These are phyloP conservation scores for Liparis tanakae DNA, from an alignment of 2,797 vertebrate genomes.

Conservation along the genomic window DNA sequence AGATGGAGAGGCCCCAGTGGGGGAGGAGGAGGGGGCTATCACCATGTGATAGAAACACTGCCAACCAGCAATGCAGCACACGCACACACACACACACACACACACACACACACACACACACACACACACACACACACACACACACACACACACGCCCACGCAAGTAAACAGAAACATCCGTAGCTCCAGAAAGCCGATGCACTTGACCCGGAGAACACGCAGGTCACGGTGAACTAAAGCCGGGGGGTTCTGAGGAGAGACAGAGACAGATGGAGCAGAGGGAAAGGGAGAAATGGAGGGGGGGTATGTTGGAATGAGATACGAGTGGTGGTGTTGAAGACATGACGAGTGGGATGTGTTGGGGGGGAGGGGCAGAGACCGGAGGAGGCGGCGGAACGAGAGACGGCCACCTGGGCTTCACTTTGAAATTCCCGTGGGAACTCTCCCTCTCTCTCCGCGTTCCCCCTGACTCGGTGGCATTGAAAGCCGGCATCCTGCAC, in stretches of 20 bases:
- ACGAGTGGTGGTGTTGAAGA: conserved; percentile 16
- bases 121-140: background rate
- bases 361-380: background rate
- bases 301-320: conserved; percentile 36
- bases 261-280: conserved; percentile 22
- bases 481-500: background rate
- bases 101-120: no score
- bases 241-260: conserved; percentile 17
- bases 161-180: background rate
- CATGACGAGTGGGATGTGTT: no score
- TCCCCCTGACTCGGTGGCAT: background rate
- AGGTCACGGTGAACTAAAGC: background rate
- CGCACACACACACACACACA: background rate
- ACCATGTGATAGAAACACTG: conserved; percentile 35
- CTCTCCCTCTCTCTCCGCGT: conserved; percentile 14
- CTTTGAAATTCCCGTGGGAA: conserved; percentile 24
- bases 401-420: conserved; percentile 33
- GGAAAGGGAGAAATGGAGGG: conserved; percentile 12
- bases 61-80: conserved; percentile 22
- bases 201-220: conserved; percentile 35
- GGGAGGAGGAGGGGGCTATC: conserved; percentile 31
- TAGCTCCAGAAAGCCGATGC: conserved; percentile 15
- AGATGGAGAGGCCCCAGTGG: conserved; percentile 13
- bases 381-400: background rate
- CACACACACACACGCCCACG: no score